phyloP scores from a whole-genome alignment of 2,113 vertebrate species.

The Podocnemis expansa region DNA sequence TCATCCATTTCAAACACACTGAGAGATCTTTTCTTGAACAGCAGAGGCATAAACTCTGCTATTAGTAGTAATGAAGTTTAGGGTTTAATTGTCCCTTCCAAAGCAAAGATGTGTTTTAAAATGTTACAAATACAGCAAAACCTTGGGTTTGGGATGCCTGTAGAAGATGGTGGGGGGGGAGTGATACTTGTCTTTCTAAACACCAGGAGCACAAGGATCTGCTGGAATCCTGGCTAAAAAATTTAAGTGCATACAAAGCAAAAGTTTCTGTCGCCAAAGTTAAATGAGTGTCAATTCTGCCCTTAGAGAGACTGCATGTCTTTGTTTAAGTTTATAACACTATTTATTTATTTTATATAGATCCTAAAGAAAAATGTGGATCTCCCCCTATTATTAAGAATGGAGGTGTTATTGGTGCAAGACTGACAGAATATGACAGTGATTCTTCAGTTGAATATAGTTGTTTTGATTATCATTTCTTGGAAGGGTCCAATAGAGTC shows the following conservation, averaged over 20 bases:
- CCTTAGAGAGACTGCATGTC: background rate
- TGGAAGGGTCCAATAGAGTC: conserved; percentile 69
- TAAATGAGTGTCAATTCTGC: background rate
- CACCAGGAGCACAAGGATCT: background rate
- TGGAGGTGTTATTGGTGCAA: conserved; percentile 45
- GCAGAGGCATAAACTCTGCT: background rate
- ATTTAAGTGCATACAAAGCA: background rate
- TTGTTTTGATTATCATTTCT: conserved; percentile 72
- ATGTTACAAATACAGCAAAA: background rate
- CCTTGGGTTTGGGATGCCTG: background rate
- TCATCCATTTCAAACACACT: background rate
- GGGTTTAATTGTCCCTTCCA: background rate
- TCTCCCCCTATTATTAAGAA: conserved; percentile 74
- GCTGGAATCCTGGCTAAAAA: background rate
- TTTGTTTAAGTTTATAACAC: background rate
- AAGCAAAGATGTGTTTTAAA: background rate
- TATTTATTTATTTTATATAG: conserved; percentile 56
- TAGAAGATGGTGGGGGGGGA: background rate
- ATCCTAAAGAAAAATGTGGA: conserved; percentile 56
- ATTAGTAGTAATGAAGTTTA: background rate
- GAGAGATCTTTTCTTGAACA: background rate
- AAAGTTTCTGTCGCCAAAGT: background rate
- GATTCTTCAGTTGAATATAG: conserved; percentile 74
- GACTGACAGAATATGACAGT: conserved; percentile 50
- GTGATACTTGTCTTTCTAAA: background rate